Base-by-base conservation (phyloP, 2,113 vertebrate genomes). In the Azemiops feae region DNA sequence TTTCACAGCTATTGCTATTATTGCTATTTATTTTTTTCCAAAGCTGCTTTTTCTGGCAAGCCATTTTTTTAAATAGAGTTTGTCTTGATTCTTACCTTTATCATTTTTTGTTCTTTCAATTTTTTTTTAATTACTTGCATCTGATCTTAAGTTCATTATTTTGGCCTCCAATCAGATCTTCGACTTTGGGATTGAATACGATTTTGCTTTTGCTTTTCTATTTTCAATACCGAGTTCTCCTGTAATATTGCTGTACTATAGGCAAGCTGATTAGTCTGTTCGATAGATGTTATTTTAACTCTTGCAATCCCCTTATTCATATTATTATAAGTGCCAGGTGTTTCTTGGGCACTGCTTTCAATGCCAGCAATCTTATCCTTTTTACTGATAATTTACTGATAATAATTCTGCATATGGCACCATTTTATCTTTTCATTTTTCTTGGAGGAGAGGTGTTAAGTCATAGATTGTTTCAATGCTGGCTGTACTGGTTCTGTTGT, bases 381-480 rank as follows among this genome's bases (percentile, higher is more conserved):
- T 69, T 69, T 69, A 69, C 16, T n/a, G 12, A 30, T 16, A 69
- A 50, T 69, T n/a, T 69, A 69, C 16, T n/a, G 12, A 30, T 69
- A 69, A 50, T 47, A 50, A 69, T 69, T 69, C 30, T n/a, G 27
- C 27, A 11, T n/a, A 64, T 64, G 27, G 27, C 10, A 30, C 3
- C 58, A 16, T 69, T n/a, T 27, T 60, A 9, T 60, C 58, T 60
- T 60, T 27, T 60, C 27, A 60, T 60, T 60, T 69, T 69, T 69
- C 30, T 69, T 14, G 12, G 12, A n/a, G 11, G 30, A 2, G 1
- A 4, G 4, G 4, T 1, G 0, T 5, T n/a, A 16, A 69, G 4
- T 69, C 60, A 69, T 5, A 4, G 1, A 69, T 69, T n/a, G 30
- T n/a, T 69, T 69, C 60, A n/a, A 4, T n/a, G 12, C 4, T n/a